Evolutionary conservation across 2,888 invertebrate genomes (phyloP).

Genomic region (Elysia crispata): DNA sequence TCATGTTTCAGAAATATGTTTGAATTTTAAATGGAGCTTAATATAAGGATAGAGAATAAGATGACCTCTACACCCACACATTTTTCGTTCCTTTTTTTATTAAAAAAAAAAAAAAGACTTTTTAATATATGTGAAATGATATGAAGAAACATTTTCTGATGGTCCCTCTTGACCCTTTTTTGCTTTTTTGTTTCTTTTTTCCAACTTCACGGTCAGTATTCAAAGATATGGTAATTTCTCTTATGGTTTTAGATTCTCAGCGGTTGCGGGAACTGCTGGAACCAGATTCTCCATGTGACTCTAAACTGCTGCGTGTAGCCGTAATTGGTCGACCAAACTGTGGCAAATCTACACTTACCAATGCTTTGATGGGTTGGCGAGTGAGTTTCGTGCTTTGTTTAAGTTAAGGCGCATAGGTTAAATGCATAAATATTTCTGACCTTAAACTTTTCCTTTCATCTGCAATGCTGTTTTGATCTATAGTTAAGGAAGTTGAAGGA

Average conservation of each 20-base stretch:
- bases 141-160: not conserved
- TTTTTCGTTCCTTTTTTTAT: no score
- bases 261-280: slow-evolving; percentile 48
- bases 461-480: no score
- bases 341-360: slow-evolving; percentile 96
- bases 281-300: slow-evolving; percentile 64
- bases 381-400: slow-evolving; percentile 55
- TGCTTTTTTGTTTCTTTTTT: no score
- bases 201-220: not conserved
- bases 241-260: slow-evolving; percentile 58
- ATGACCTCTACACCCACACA: no score
- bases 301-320: slow-evolving; percentile 80
- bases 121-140: no score
- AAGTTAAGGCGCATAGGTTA: not conserved
- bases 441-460: no score
- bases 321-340: slow-evolving; percentile 95
- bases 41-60: no score
- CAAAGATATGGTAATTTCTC: not conserved
- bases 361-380: slow-evolving; percentile 85
- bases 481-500: no score
- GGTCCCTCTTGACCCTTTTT: no score
- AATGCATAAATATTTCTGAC: not conserved
- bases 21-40: no score
- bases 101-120: no score
- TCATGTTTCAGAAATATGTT: no score